These are phyloP conservation scores for Drosophila micromelanica DNA, from an alignment of 1,140 invertebrate genomes.

Conservation along the genomic window DNA sequence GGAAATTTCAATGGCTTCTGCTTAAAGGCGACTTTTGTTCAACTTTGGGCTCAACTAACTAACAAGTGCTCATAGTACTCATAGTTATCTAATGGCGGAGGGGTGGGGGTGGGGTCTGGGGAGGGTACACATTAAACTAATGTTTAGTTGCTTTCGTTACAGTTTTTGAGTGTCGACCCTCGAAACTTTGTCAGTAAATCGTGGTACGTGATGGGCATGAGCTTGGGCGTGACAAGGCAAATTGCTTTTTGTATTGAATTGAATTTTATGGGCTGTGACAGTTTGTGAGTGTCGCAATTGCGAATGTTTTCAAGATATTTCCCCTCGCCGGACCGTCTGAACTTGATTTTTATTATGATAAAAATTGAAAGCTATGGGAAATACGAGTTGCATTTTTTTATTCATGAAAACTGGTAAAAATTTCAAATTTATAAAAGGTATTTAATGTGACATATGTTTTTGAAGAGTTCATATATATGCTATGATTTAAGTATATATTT, in stretches of 20 bases:
- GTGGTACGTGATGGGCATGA: slow-evolving; percentile 74
- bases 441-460: too few relatives aligned
- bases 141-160: slow-evolving; percentile 79
- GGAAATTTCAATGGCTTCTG: slow-evolving; percentile 76
- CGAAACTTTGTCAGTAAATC: slow-evolving; percentile 79
- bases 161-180: slow-evolving; percentile 77
- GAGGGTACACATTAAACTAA: slow-evolving; percentile 71
- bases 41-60: slow-evolving; percentile 65
- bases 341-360: not conserved
- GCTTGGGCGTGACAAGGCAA: slow-evolving; percentile 63
- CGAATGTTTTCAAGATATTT: slow-evolving; percentile 19
- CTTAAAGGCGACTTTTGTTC: slow-evolving; percentile 81
- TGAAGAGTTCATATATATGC: too few relatives aligned
- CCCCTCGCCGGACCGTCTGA: not conserved
- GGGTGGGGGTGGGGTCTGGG: not conserved
- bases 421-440: too few relatives aligned
- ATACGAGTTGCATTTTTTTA: too few relatives aligned
- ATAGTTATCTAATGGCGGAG: slow-evolving; percentile 68
- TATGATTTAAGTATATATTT: too few relatives aligned
- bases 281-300: slow-evolving; percentile 57
- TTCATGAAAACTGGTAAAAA: too few relatives aligned
- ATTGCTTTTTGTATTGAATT: slow-evolving; percentile 74
- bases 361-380: not conserved
- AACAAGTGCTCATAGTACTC: slow-evolving; percentile 54
- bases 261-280: slow-evolving; percentile 79